Evolutionary conservation across 2,113 vertebrate genomes (phyloP).

Genomic region (Apaloderma vittatum): DNA sequence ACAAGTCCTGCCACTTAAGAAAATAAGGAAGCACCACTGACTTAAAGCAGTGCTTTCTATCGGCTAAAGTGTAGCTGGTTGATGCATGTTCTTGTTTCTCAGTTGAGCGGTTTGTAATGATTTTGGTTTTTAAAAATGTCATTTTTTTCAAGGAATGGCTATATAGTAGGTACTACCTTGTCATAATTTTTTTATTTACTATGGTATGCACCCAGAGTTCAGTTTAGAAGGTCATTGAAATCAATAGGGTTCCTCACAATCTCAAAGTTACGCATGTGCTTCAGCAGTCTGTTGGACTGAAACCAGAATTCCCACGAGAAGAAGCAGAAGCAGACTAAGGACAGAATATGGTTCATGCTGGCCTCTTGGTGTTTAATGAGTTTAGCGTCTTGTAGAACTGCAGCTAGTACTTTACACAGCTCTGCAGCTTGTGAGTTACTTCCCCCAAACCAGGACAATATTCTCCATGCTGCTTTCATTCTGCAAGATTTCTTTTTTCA

Average conservation of each 20-base stretch:
- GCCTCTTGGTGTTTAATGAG: neutral
- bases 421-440: neutral
- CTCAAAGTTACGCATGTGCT: neutral
- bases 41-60: neutral
- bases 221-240: neutral
- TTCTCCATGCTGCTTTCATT: neutral
- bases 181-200: neutral
- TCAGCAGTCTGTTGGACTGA: neutral
- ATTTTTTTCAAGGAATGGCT: neutral
- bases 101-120: accelerated
- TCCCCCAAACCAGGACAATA: neutral
- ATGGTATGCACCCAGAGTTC: neutral
- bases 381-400: neutral
- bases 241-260: neutral
- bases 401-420: neutral
- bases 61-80: neutral
- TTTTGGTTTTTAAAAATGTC: neutral
- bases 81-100: neutral
- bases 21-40: neutral
- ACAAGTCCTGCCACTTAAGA: neutral
- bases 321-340: neutral
- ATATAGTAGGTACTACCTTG: neutral
- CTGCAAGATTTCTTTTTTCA: neutral
- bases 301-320: neutral
- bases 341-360: neutral